Evolutionary conservation across 2,888 invertebrate genomes (phyloP).

Genomic region (Ceraclea dissimilis): DNA sequence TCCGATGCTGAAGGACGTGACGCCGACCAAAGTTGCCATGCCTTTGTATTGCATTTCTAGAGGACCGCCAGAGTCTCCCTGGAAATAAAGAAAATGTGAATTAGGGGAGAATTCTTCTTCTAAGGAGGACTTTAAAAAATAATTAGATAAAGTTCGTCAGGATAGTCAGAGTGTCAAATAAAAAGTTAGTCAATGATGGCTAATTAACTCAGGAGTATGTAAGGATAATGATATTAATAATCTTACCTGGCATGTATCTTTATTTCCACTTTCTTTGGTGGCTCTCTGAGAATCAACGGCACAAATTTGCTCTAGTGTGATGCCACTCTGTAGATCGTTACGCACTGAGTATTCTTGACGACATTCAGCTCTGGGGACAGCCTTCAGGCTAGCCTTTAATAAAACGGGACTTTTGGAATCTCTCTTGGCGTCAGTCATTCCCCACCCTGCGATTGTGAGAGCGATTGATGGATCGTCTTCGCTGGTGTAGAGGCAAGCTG

Average conservation of each 20-base stretch:
- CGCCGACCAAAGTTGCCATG: conserved; percentile 36
- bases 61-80: conserved; percentile 48
- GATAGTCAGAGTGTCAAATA: no score
- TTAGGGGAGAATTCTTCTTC: no score
- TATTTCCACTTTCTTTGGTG: no score
- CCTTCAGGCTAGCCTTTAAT: conserved; percentile 37
- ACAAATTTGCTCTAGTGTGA: conserved; percentile 37
- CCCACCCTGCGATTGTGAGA: conserved; percentile 43
- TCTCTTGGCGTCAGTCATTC: conserved; percentile 30
- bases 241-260: no score
- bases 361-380: conserved; percentile 32
- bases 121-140: no score
- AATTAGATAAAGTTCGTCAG: no score
- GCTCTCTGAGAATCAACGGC: conserved; percentile 33
- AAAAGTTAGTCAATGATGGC: no score
- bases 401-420: conserved; percentile 34
- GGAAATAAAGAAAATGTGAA: conserved; percentile 14
- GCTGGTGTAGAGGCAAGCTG: conserved; percentile 38
- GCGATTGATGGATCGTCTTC: conserved; percentile 30
- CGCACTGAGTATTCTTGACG: conserved; percentile 31
- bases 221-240: no score
- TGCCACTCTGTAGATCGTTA: conserved; percentile 33
- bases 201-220: no score
- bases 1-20: conserved; percentile 42
- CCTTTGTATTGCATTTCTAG: conserved; percentile 31